These are phyloP conservation scores for Mormoops blainvillei DNA, from an alignment of 2,113 vertebrate genomes.

Conservation along the genomic window DNA sequence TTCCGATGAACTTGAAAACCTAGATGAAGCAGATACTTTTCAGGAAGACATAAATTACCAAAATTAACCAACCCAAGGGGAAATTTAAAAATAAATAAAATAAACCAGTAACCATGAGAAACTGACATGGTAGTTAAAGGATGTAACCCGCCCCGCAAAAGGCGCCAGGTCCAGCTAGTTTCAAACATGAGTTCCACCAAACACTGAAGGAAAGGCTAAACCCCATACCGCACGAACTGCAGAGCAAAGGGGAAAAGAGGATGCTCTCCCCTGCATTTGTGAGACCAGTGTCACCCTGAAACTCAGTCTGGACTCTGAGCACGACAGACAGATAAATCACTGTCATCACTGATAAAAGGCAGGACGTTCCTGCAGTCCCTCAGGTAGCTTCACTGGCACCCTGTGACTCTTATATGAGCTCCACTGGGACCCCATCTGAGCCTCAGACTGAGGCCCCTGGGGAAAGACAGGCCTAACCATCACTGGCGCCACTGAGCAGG, in stretches of 20 bases:
- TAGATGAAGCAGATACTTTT: not conserved
- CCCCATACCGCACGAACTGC: not conserved
- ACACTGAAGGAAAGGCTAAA: not conserved
- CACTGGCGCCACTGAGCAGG: not conserved
- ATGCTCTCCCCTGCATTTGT: accelerated
- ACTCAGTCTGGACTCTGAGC: not conserved
- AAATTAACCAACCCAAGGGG: not conserved
- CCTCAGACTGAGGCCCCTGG: not conserved
- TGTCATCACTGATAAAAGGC: accelerated
- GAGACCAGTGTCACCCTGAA: not conserved
- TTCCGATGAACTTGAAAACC: not conserved
- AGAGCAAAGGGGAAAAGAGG: not conserved
- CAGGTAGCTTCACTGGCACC: not conserved
- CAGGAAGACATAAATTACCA: not conserved
- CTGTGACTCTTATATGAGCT: not conserved
- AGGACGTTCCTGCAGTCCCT: accelerated
- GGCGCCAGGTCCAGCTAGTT: not conserved
- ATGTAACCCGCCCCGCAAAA: not conserved
- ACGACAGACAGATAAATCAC: not conserved
- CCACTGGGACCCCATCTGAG: not conserved
- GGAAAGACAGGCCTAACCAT: not conserved
- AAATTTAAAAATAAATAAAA: not conserved
- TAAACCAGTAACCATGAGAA: not conserved
- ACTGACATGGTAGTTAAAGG: not conserved
- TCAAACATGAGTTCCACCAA: not conserved